Conservation (phyloP, 2,797 vertebrate species). For the Capromys pilorides region DNA sequence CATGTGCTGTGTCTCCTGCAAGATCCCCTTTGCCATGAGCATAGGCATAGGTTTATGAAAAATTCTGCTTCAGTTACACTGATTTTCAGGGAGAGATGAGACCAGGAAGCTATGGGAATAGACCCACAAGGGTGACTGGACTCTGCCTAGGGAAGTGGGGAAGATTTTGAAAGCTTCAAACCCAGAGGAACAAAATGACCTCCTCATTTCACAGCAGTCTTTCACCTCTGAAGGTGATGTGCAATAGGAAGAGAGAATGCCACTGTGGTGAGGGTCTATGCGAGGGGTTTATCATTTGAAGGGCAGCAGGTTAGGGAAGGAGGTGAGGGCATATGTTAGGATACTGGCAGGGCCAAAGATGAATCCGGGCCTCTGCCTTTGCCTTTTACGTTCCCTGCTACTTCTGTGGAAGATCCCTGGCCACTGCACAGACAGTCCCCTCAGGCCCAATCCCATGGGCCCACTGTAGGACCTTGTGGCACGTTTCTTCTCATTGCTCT, state of each 20-base stretch:
- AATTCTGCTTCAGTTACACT: not conserved
- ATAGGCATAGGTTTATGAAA: not conserved
- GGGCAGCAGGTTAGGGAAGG: no score
- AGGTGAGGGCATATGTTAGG: not conserved
- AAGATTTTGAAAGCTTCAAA: not conserved
- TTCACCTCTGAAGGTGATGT: fast-evolving
- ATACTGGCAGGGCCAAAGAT: not conserved
- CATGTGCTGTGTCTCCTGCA: not conserved
- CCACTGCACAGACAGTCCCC: not conserved
- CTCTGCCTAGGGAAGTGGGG: not conserved
- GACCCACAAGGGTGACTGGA: not conserved
- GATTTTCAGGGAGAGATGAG: not conserved
- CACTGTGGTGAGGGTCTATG: fast-evolving
- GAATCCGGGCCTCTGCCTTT: not conserved
- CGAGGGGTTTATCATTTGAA: not conserved
- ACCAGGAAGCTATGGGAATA: no score
- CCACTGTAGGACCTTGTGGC: not conserved
- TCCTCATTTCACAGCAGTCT: not conserved
- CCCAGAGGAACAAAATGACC: not conserved
- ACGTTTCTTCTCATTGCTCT: not conserved
- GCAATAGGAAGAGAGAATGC: not conserved
- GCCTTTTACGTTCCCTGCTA: not conserved
- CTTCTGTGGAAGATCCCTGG: not conserved
- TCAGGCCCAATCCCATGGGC: not conserved
- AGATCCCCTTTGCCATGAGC: not conserved